These are phyloP conservation scores for Steatornis caripensis DNA, from an alignment of 2,113 vertebrate species.

Conservation along the genomic window DNA sequence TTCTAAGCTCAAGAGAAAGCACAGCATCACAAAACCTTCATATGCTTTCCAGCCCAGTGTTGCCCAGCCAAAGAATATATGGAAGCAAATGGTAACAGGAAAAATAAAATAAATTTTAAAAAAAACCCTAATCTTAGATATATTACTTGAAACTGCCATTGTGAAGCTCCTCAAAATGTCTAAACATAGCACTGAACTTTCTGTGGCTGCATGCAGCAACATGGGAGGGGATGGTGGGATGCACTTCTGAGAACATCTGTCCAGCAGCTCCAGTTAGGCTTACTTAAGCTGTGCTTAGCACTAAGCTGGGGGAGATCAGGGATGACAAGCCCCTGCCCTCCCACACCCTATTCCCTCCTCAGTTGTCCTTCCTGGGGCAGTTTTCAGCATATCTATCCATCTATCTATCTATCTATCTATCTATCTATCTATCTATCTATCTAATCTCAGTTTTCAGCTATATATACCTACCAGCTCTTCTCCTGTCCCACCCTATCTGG, in stretches of 20 bases:
- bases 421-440: neutral
- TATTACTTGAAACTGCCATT: neutral
- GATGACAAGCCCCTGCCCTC: neutral
- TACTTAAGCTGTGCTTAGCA: neutral
- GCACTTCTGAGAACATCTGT: neutral
- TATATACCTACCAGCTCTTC: neutral
- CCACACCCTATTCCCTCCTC: neutral
- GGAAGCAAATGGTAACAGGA: neutral
- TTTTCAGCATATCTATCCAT: neutral
- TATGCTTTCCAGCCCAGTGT: neutral
- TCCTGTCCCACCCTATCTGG: neutral
- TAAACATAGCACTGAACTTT: neutral
- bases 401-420: neutral
- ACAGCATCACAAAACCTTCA: neutral
- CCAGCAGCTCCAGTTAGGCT: neutral
- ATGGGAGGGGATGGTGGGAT: neutral
- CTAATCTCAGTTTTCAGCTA: neutral
- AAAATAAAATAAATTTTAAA: too few species aligned
- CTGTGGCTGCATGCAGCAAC: neutral
- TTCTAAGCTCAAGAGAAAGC: conserved; percentile 38
- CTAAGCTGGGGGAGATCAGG: neutral
- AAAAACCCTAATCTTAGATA: neutral
- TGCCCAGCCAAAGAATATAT: neutral
- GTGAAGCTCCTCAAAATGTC: neutral
- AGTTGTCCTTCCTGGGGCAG: neutral